Conservation (phyloP, 2,888 invertebrate genomes). For the Pomacea canaliculata region DNA sequence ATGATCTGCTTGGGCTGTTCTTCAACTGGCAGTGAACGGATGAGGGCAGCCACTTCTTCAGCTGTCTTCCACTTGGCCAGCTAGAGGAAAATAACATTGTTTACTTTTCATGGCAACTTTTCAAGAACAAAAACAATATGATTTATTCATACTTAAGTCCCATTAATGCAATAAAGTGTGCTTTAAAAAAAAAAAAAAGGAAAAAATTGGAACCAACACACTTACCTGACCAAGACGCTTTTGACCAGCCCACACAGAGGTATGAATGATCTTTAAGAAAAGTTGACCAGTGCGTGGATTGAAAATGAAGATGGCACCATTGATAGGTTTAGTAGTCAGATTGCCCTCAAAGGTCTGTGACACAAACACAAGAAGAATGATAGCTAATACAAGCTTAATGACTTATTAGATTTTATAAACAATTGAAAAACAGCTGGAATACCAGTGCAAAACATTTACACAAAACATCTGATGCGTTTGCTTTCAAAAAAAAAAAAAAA, state of each 20-base stretch:
- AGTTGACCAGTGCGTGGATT: slow-evolving; percentile 99
- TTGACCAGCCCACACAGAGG: slow-evolving; percentile 99
- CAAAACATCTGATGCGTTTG: too few species aligned
- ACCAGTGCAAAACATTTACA: too few species aligned
- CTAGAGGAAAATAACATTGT: slow-evolving; percentile 64
- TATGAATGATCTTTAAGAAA: slow-evolving; percentile 99
- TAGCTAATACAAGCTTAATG: neutral
- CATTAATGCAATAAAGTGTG: too few species aligned
- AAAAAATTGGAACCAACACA: too few species aligned
- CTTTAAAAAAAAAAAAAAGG: too few species aligned
- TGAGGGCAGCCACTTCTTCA: slow-evolving; percentile 99
- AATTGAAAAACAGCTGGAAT: neutral
- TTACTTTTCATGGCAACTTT: too few species aligned
- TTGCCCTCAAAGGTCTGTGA: slow-evolving; percentile 94
- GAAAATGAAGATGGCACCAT: slow-evolving; percentile 99
- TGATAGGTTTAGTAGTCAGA: slow-evolving; percentile 98
- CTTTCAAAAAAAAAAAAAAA: neutral
- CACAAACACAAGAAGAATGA: slow-evolving; percentile 28
- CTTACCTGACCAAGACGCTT: slow-evolving; percentile 95
- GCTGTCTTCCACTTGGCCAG: slow-evolving; percentile 99
- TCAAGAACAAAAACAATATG: too few species aligned
- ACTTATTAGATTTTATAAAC: neutral
- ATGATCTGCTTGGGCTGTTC: slow-evolving; percentile 99
- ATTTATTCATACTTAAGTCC: too few species aligned
- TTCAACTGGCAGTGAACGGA: slow-evolving; percentile 98